Percentiles rank a stretch among this genome's conserved stretches.
Evolutionary conservation across 2,113 vertebrate genomes (phyloP).

Genomic region (Ochotona princeps): DNA sequence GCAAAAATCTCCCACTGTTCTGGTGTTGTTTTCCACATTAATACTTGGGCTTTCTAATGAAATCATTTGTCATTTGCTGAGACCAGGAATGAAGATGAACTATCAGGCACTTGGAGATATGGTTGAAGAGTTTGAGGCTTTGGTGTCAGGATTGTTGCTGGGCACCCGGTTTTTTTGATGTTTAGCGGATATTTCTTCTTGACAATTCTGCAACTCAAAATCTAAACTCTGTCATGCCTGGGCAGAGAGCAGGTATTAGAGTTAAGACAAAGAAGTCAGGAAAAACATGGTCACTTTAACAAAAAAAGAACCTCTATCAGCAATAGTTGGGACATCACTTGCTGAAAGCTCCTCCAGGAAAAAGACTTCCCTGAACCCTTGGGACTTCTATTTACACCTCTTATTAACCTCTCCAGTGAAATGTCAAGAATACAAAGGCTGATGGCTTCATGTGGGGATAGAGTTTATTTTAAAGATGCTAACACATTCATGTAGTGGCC

Average conservation of each 20-base stretch:
- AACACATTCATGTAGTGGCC: conserved; percentile 77
- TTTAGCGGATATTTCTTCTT: neutral
- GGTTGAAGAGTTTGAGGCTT: neutral
- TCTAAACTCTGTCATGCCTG: neutral
- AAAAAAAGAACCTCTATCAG: conserved; percentile 24
- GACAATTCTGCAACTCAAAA: neutral
- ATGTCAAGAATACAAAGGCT: conserved; percentile 69
- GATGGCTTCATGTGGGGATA: conserved; percentile 67
- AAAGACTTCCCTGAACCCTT: conserved; percentile 52
- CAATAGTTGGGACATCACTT: conserved; percentile 16
- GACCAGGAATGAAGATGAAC: neutral
- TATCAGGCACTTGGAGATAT: neutral
- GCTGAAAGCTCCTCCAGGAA: conserved; percentile 33
- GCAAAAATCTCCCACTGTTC: neutral
- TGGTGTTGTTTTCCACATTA: neutral
- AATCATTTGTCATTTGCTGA: neutral
- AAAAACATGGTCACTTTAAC: conserved; percentile 63
- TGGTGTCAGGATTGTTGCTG: neutral
- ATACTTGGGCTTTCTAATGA: neutral
- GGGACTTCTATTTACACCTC: conserved; percentile 67
- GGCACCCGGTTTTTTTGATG: neutral
- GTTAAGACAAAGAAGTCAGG: conserved; percentile 58
- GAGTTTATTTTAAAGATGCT: conserved; percentile 79
- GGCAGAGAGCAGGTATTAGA: conserved; percentile 34
- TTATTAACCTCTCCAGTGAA: conserved; percentile 29